Conservation (phyloP, 1,140 invertebrate species). For the Bombus sibiricus region DNA sequence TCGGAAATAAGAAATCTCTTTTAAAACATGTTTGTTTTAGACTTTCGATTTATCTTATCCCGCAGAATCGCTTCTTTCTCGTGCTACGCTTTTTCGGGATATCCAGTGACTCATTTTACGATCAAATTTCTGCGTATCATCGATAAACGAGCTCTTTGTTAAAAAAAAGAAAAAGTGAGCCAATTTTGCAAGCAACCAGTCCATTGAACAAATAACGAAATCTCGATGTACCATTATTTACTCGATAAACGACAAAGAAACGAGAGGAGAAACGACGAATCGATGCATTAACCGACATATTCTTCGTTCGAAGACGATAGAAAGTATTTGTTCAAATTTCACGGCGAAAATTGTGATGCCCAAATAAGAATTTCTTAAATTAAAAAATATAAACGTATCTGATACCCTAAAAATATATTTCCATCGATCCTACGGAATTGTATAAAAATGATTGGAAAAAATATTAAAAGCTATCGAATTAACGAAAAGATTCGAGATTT, state of each 20-base stretch:
- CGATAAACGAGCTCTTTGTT: background rate
- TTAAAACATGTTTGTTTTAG: background rate
- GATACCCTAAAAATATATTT: no score
- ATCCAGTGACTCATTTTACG: background rate
- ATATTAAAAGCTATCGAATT: background rate
- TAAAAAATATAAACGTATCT: no score
- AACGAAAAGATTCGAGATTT: no score
- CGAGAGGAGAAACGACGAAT: no score
- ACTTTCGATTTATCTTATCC: background rate
- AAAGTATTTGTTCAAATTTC: no score
- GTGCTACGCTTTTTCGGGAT: background rate
- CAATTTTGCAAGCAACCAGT: background rate
- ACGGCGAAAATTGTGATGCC: accelerated
- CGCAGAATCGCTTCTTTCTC: background rate
- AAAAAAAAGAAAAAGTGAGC: background rate
- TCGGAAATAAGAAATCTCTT: background rate
- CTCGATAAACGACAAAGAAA: background rate
- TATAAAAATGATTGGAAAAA: background rate
- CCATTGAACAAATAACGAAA: background rate
- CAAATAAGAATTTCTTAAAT: no score
- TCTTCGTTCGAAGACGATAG: no score
- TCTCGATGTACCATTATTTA: background rate
- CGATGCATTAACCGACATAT: no score
- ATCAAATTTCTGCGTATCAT: no score
- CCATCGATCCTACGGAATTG: no score